These are phyloP conservation scores for Coilia nasus DNA, from an alignment of 2,797 vertebrate species.

Conservation along the genomic window DNA sequence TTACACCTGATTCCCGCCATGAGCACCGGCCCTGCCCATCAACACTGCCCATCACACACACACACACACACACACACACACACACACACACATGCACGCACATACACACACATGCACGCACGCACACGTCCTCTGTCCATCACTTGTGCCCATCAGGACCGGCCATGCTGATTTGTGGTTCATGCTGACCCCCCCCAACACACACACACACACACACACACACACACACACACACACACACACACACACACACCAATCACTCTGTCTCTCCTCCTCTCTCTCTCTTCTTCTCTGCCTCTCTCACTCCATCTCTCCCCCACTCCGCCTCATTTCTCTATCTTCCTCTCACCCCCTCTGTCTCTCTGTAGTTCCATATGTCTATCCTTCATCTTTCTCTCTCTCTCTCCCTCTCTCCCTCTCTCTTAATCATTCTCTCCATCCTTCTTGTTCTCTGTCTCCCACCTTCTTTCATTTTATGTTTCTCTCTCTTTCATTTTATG, in stretches of 20 bases:
- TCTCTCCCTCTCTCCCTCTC: neutral
- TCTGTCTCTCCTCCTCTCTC: neutral
- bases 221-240: too few relatives aligned
- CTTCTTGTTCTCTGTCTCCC: neutral
- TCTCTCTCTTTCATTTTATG: neutral
- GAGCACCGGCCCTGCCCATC: slow-evolving; percentile 48
- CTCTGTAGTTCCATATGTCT: neutral
- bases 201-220: too few relatives aligned
- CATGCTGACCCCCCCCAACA: neutral
- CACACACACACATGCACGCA: too few relatives aligned
- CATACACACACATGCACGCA: slow-evolving; percentile 18
- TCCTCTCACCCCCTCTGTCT: neutral
- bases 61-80: too few relatives aligned
- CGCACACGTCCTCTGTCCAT: too few relatives aligned
- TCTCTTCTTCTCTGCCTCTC: neutral
- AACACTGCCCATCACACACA: slow-evolving; percentile 26
- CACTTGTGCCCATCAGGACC: neutral
- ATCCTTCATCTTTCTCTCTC: neutral
- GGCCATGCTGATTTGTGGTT: slow-evolving; percentile 65
- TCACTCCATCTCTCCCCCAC: neutral
- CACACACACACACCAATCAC: neutral
- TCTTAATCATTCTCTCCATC: neutral
- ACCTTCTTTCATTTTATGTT: neutral
- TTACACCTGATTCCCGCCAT: slow-evolving; percentile 65
- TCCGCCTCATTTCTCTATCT: neutral